phyloP scores from a whole-genome alignment of 2,113 vertebrate species.

The Sceloporus undulatus region DNA sequence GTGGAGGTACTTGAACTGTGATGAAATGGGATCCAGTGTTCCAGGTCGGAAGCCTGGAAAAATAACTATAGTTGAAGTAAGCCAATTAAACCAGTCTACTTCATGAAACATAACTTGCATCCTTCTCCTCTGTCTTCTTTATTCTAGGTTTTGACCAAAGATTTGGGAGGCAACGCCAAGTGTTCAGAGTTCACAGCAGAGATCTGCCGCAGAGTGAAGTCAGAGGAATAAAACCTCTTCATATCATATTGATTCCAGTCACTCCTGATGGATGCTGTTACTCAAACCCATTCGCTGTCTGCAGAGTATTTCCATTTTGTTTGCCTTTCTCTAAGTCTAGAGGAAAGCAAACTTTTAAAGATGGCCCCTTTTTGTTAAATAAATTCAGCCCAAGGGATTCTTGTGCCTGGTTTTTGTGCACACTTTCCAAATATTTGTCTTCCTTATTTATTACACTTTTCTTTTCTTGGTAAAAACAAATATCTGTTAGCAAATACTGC shows the following conservation, averaged over 20 bases:
- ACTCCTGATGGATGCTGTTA: conserved; percentile 16
- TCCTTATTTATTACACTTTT: conserved; percentile 70
- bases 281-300: conserved; percentile 24
- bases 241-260: fast-evolving
- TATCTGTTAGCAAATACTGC: conserved; percentile 46
- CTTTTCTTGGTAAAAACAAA: conserved; percentile 63
- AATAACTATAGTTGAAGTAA: not conserved
- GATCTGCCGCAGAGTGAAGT: conserved; percentile 89
- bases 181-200: conserved; percentile 94
- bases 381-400: conserved; percentile 55
- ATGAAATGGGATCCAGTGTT: no score
- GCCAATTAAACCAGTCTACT: not conserved
- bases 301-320: not conserved
- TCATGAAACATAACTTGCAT: not conserved
- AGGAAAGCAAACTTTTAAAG: conserved; percentile 57
- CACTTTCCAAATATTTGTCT: conserved; percentile 67
- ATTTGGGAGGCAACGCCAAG: conserved; percentile 92
- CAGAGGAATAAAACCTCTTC: conserved; percentile 71
- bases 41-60: fast-evolving
- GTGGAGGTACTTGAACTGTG: no score
- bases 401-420: conserved; percentile 70
- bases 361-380: conserved; percentile 64
- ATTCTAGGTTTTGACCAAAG: conserved; percentile 88
- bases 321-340: conserved; percentile 46
- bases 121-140: not conserved